phyloP scores from a whole-genome alignment of 2,113 vertebrate species.

The Microtus montanus region DNA sequence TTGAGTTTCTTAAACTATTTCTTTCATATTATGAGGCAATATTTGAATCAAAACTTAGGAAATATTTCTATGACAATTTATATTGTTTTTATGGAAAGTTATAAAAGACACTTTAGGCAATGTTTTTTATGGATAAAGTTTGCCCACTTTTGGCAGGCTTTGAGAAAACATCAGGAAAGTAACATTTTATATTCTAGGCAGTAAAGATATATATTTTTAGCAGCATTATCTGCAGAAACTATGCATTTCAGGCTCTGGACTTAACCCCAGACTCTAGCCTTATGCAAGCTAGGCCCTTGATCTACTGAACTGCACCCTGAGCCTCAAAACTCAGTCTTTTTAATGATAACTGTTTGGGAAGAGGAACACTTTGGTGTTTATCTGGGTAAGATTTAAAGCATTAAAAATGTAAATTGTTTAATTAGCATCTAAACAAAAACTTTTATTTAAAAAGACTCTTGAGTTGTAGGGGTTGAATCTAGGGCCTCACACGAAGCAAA shows the following conservation, averaged over 20 bases:
- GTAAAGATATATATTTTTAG: neutral
- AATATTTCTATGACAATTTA: slow-evolving; percentile 6
- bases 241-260: neutral
- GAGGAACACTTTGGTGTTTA: slow-evolving; percentile 43
- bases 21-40: slow-evolving; percentile 30
- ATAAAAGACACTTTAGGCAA: slow-evolving; percentile 15
- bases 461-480: neutral
- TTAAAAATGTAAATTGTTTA: slow-evolving; percentile 32
- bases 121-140: slow-evolving; percentile 40
- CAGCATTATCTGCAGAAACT: neutral
- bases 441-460: neutral
- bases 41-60: slow-evolving; percentile 56
- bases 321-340: neutral
- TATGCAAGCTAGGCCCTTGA: neutral
- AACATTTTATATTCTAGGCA: slow-evolving; percentile 37
- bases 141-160: slow-evolving; percentile 46
- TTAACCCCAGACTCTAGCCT: neutral
- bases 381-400: slow-evolving; percentile 38
- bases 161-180: slow-evolving; percentile 18
- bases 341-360: neutral
- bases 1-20: slow-evolving; percentile 52
- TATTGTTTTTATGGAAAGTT: slow-evolving; percentile 32
- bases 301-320: neutral
- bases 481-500: neutral
- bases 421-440: neutral